Evolutionary conservation across 2,888 invertebrate genomes (phyloP), one percentile per base, ranked within the genome.

Genomic region (Pollenia labialis): DNA sequence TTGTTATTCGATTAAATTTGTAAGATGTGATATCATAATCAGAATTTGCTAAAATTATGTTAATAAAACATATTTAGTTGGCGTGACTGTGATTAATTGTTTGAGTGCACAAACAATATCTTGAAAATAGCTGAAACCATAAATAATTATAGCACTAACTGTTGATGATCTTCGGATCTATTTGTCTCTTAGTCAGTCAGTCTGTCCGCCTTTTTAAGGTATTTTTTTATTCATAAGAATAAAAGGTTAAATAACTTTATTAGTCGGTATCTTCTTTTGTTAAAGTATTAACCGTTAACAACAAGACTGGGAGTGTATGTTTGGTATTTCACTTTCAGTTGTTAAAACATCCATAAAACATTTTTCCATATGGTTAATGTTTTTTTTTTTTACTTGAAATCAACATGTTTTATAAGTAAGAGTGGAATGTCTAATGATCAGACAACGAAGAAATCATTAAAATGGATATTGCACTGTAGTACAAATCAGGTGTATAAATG

Each of bases 261-360:
- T 48, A 50, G 12, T 50, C 12, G 42, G 9, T 44, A 18, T 66
- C 10, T 18, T 76, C 11, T 62, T 42, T 11, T 71, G 16, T 56
- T 71, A 48, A 56, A 83, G 77, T 76, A 75, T 74, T 62, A 85
- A 80, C n/a, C 75, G 75, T 69, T 75, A 42, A 71, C 60, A 76
- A 81, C 66, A 1, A 64, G 56, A 54, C 40, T 68, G 81, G 81
- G 85, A 74, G 85, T 85, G 85, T 52, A 44, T 11, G 60, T 60
- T 64, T 50, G 16, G 76, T 58, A 9, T 85, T 85, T 81, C 71
- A 81, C 85, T 85, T 81, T 84, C 72, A 18, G 48, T 62, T 85
- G 50, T 66, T 62, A 44, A 60, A 60, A 23, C 44, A 54, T 64
- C 42, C 46, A 68, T 79, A 42, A 79, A 50, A 10, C 40, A 56